Base-by-base conservation (phyloP, 2,888 invertebrate species). In the Heliconius erato region DNA sequence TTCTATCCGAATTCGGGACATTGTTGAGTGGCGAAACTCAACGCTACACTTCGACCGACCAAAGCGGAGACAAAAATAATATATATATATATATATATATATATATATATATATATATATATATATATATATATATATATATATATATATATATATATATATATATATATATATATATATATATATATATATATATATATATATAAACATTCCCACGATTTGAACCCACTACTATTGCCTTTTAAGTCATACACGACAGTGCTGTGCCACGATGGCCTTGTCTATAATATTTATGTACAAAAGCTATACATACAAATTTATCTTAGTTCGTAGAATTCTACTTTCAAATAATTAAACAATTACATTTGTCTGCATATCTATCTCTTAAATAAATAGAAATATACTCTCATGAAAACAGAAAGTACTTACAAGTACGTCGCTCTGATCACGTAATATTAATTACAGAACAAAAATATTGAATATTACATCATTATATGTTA, bases 261-360 rank as follows among this genome's bases (percentile, higher is more conserved):
- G 19, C 54, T 54, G 23, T 23, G 2, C 54, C 54, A 2, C 54
- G 54, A 54, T 7, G 19, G n/a, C n/a, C n/a, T n/a, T n/a, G n/a
- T n/a, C n/a, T n/a, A n/a, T n/a, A n/a, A n/a, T n/a, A n/a, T n/a
- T n/a, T n/a, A n/a, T 54, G 0, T 54, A 54, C 9, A 54, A 54
- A 54, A 23, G 7, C 23, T 54, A 54, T 54, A 40, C 23, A 49
- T 49, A 72, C 6, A 26, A 9, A 26, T 16, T 72, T 83, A 82
- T 83, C 83, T 79, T 19, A 67, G 44, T 77, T 79, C 74, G 26
- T 65, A 81, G 79, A 65, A 26, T 44, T 44, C 77, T 78, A 71
- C 82, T 83, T 82, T 83, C 82, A 78, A 65, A 65, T 81, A 81
- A 81, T 59, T 77, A 79, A 78, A 77, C 32, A 80, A 69, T 71